These are phyloP conservation scores for Sialis lutaria DNA, from an alignment of 2,888 invertebrate genomes.

Conservation along the genomic window DNA sequence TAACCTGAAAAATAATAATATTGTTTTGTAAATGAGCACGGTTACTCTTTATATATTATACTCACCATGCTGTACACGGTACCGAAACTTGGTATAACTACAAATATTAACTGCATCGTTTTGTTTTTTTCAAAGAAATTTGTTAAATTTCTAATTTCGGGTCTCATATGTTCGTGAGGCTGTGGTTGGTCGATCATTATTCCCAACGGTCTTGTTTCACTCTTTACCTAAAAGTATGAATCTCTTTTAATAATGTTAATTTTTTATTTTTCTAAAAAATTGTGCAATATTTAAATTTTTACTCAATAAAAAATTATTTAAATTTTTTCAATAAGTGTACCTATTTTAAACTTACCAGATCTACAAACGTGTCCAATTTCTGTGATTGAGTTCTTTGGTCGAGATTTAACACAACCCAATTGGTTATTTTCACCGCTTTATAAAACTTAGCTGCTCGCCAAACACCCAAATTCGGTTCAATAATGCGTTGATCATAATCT, in stretches of 20 bases:
- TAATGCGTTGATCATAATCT: slow-evolving; percentile 23
- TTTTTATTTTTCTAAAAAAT: too few relatives aligned
- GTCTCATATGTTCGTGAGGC: too few relatives aligned
- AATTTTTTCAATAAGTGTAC: too few relatives aligned
- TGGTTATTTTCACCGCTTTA: slow-evolving; percentile 17
- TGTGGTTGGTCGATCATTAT: too few relatives aligned
- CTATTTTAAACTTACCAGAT: slow-evolving; percentile 15
- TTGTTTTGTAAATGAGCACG: background rate
- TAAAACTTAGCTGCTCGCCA: slow-evolving; percentile 26
- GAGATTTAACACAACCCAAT: slow-evolving; percentile 31
- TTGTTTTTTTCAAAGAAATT: slow-evolving; percentile 1
- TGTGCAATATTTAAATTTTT: too few relatives aligned
- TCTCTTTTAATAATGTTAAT: too few relatives aligned
- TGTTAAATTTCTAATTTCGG: slow-evolving; percentile 1
- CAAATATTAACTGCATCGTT: slow-evolving; percentile 9
- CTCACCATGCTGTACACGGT: slow-evolving; percentile 6
- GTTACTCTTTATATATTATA: background rate
- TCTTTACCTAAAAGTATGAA: too few relatives aligned
- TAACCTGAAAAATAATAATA: slow-evolving; percentile 27
- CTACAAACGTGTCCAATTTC: slow-evolving; percentile 14
- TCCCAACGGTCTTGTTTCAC: too few relatives aligned
- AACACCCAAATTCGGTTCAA: slow-evolving; percentile 23
- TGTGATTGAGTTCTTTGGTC: slow-evolving; percentile 14
- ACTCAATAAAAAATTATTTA: too few relatives aligned
- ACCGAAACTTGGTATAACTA: slow-evolving; percentile 10